phyloP scores from a whole-genome alignment of 2,888 invertebrate species.

The Phalangium opilio region DNA sequence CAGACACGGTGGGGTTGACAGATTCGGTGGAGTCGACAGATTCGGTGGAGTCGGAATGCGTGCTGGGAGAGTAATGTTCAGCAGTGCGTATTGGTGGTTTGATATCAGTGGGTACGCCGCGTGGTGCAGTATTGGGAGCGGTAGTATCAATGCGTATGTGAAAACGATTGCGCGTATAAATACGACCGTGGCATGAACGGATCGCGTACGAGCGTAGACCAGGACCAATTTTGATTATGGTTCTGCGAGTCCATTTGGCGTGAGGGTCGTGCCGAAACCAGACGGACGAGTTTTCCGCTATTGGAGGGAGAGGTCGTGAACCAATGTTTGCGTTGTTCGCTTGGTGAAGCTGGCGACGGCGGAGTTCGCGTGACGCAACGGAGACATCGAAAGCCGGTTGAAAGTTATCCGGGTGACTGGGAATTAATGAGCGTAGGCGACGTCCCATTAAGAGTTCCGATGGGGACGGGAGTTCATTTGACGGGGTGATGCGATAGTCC shows the following conservation, averaged over 20 bases:
- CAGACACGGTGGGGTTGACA: too few relatives aligned
- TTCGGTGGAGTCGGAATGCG: too few relatives aligned
- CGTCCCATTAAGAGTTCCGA: constrained; percentile 4
- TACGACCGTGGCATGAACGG: too few relatives aligned
- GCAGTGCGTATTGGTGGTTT: too few relatives aligned
- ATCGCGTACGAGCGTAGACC: background rate
- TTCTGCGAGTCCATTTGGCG: background rate
- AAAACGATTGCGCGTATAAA: too few relatives aligned
- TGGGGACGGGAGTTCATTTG: too few relatives aligned
- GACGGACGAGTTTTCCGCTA: background rate
- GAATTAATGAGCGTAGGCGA: constrained; percentile 1
- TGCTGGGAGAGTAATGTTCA: too few relatives aligned
- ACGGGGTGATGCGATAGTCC: constrained; percentile 2
- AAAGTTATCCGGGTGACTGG: background rate
- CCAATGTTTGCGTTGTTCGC: background rate
- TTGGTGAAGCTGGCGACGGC: background rate
- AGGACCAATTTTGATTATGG: background rate
- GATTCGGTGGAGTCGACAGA: too few relatives aligned
- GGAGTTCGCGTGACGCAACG: background rate
- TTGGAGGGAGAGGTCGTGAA: background rate
- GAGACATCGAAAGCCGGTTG: background rate
- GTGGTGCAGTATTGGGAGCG: too few relatives aligned
- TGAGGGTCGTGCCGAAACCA: background rate
- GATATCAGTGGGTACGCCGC: too few relatives aligned
- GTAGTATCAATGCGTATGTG: too few relatives aligned